phyloP scores from a whole-genome alignment of 2,888 invertebrate genomes.

The Aphodius granarius region DNA sequence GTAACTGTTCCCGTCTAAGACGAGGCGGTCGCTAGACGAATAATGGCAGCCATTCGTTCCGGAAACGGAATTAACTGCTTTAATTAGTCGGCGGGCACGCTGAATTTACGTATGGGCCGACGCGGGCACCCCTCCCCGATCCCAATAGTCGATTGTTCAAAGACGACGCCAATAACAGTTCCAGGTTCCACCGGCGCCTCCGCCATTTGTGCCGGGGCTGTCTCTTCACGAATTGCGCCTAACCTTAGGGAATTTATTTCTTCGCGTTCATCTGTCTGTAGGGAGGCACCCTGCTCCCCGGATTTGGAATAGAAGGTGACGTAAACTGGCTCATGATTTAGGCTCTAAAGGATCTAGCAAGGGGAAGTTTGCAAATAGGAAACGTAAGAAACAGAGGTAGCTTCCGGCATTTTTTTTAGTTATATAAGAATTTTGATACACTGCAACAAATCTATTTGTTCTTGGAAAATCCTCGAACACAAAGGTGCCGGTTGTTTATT shows the following conservation, averaged over 20 bases:
- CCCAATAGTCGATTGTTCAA: conserved; percentile 46
- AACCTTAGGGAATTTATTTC: conserved; percentile 46
- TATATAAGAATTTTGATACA: too few species aligned
- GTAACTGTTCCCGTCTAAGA: conserved; percentile 23
- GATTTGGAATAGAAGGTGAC: not conserved
- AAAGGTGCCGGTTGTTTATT: not conserved
- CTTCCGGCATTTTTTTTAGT: too few species aligned
- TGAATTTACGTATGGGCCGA: conserved; percentile 51
- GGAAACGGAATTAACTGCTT: conserved; percentile 55
- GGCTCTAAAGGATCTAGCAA: not conserved
- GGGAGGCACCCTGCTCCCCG: too few species aligned
- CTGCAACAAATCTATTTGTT: not conserved
- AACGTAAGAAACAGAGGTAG: not conserved
- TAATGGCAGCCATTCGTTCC: conserved; percentile 54
- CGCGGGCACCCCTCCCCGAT: not conserved
- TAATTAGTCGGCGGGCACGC: conserved; percentile 56
- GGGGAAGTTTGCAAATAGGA: not conserved
- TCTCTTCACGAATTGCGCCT: conserved; percentile 33
- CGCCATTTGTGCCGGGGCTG: not conserved
- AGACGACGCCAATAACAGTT: conserved; percentile 47
- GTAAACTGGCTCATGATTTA: not conserved
- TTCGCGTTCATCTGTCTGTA: not conserved
- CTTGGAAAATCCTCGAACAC: not conserved
- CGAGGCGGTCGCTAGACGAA: conserved; percentile 41
- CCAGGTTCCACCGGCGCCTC: not conserved